Evolutionary conservation across 30 jellyfish, hydroid and myxozoan genomes (phyloP).

Genomic region (Catostylus mosaicus): DNA sequence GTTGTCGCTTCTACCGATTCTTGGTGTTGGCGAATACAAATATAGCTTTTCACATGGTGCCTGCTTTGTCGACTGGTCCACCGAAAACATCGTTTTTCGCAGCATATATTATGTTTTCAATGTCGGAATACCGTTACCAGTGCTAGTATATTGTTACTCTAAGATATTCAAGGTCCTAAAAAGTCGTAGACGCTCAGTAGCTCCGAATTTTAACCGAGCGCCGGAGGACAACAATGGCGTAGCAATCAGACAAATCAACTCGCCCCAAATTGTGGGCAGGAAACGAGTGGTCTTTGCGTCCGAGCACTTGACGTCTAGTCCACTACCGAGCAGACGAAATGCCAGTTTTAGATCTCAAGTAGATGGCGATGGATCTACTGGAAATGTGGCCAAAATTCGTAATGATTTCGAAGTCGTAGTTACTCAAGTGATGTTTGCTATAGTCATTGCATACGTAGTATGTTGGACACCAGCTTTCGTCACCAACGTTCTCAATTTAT

Average conservation of each 20-base stretch:
- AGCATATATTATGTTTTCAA: constrained; percentile 64
- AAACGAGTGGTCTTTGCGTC: not conserved
- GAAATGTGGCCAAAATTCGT: constrained; percentile 1
- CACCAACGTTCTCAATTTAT: constrained; percentile 49
- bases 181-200: constrained; percentile 30
- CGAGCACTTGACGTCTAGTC: not conserved
- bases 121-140: constrained; percentile 74
- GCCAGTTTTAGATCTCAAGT: not conserved
- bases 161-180: constrained; percentile 51
- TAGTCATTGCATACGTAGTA: constrained; percentile 64
- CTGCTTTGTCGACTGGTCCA: constrained; percentile 85
- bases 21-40: constrained; percentile 71
- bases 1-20: constrained; percentile 65
- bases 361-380: not conserved
- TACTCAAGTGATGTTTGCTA: constrained; percentile 81
- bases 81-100: constrained; percentile 66
- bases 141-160: constrained; percentile 51
- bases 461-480: constrained; percentile 87
- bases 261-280: not conserved
- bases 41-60: constrained; percentile 85
- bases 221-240: not conserved
- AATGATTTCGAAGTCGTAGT: constrained; percentile 60
- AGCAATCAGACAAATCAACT: not conserved
- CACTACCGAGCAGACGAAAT: not conserved
- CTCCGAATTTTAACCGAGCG: not conserved